Conservation (phyloP, 2,113 vertebrate species). For the Labrus mixtus region DNA sequence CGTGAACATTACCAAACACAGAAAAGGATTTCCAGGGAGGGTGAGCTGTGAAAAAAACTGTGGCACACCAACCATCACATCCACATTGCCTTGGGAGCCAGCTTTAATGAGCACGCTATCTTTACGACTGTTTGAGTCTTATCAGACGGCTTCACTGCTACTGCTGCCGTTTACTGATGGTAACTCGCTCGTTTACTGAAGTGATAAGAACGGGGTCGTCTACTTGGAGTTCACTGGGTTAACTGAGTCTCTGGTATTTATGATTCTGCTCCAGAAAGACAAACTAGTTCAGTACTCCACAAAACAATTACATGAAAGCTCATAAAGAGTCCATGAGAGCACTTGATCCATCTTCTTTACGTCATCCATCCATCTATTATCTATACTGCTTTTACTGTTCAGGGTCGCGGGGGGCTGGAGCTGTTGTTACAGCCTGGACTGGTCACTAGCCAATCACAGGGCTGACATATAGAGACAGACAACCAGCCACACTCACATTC, state of each 20-base stretch:
- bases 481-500: too few species aligned
- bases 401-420: too few species aligned
- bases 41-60: too few species aligned
- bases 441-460: too few species aligned
- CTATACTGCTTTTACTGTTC: too few species aligned
- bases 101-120: conserved; percentile 27
- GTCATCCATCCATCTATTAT: too few species aligned
- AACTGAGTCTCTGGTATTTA: neutral
- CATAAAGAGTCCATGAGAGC: neutral
- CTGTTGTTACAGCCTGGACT: too few species aligned
- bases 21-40: too few species aligned
- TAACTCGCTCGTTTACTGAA: conserved; percentile 2
- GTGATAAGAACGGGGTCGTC: conserved; percentile 29
- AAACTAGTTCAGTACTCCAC: neutral
- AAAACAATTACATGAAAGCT: neutral
- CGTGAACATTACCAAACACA: neutral
- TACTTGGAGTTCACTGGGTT: conserved; percentile 20
- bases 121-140: conserved; percentile 34
- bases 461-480: too few species aligned
- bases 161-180: conserved; percentile 24
- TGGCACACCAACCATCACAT: too few species aligned
- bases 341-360: too few species aligned
- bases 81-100: neutral
- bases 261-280: neutral
- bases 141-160: conserved; percentile 18